These are phyloP conservation scores for Cydia fagiglandana DNA, from an alignment of 1,140 invertebrate genomes.

Conservation along the genomic window DNA sequence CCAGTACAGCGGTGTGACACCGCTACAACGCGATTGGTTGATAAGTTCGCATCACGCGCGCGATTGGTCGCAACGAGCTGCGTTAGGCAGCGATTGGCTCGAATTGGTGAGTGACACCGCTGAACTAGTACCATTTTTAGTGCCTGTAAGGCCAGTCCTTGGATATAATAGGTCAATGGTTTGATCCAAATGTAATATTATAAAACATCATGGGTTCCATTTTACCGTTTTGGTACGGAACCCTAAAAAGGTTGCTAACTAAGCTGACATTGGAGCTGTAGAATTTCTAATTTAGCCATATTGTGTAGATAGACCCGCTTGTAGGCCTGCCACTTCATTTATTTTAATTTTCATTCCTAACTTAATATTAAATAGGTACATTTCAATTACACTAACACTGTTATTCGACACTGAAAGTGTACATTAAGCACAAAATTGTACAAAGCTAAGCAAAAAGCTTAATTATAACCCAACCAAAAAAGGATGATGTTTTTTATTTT, in stretches of 20 bases:
- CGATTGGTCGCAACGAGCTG: no score
- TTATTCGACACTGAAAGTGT: not conserved
- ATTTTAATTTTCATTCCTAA: not conserved
- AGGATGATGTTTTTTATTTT: not conserved
- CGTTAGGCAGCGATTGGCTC: no score
- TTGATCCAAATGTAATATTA: not conserved
- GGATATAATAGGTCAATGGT: no score
- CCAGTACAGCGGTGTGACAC: no score
- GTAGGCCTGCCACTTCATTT: conserved; percentile 23
- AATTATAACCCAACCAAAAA: not conserved
- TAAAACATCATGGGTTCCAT: not conserved
- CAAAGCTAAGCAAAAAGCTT: not conserved
- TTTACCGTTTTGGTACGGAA: not conserved
- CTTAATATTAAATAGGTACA: not conserved
- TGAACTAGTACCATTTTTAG: no score
- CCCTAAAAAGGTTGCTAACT: not conserved
- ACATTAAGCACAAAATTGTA: not conserved
- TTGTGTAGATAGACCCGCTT: conserved; percentile 23
- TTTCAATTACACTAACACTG: no score
- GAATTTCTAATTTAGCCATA: conserved; percentile 4
- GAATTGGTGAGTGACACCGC: no score
- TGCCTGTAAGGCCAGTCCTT: no score
- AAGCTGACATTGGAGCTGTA: not conserved
- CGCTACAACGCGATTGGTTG: no score
- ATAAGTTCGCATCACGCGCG: no score